Conservation (phyloP, 2,113 vertebrate genomes). For the Mionectes macconnelli region DNA sequence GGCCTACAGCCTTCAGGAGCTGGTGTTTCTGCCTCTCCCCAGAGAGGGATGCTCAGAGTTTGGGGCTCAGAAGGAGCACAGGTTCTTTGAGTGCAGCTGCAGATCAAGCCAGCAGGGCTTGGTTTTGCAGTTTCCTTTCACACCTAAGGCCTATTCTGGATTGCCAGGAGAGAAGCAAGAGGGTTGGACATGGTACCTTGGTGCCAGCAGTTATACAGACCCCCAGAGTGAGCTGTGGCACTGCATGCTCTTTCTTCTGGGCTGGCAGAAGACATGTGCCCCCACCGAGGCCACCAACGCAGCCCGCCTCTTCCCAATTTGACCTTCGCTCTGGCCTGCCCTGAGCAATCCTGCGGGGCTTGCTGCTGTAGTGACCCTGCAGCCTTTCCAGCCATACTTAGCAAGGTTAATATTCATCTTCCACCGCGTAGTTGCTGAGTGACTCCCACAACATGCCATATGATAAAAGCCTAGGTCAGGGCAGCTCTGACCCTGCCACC, state of each 20-base stretch:
- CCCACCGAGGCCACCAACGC: neutral
- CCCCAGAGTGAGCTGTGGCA: neutral
- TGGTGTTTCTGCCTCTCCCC: neutral
- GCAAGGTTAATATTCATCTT: neutral
- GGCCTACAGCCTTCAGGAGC: neutral
- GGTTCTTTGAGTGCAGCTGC: neutral
- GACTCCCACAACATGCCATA: neutral
- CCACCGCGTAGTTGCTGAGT: neutral
- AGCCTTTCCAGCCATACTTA: neutral
- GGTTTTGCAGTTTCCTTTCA: neutral
- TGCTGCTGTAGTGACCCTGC: neutral
- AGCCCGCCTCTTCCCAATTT: neutral
- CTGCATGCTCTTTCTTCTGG: neutral
- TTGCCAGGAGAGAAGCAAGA: neutral
- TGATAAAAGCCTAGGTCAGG: neutral
- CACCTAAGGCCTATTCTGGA: neutral
- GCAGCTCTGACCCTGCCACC: neutral
- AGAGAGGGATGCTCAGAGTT: neutral
- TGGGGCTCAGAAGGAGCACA: neutral
- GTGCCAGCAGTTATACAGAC: accelerated
- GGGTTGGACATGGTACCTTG: neutral
- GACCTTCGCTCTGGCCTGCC: accelerated
- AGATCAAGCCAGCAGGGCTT: neutral
- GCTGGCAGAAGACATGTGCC: neutral
- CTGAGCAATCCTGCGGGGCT: accelerated